Evolutionary conservation across 1,140 invertebrate genomes (phyloP).

Genomic region (Ceratina calcarata): DNA sequence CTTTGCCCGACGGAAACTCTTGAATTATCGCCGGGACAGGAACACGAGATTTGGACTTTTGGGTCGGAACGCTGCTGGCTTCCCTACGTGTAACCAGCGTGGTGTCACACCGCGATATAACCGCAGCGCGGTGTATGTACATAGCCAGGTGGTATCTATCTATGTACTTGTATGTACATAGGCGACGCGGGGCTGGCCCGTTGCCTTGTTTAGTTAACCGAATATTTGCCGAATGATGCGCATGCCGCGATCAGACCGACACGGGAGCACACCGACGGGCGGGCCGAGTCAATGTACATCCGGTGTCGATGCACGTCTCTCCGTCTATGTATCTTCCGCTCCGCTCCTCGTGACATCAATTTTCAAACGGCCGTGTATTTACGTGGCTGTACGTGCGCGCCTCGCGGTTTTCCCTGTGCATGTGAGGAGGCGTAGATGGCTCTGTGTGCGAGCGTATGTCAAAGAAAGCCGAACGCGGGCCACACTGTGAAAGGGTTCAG

Average conservation of each 20-base stretch:
- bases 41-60: neutral
- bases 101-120: slow-evolving; percentile 27
- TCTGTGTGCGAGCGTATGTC: neutral
- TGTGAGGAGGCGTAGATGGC: neutral
- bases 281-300: slow-evolving; percentile 53
- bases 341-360: slow-evolving; percentile 55
- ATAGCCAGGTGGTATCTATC: too few species aligned
- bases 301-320: slow-evolving; percentile 27
- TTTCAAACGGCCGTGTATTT: slow-evolving; percentile 43
- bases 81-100: slow-evolving; percentile 20
- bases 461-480: slow-evolving; percentile 50
- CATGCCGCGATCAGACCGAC: slow-evolving; percentile 58
- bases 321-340: slow-evolving; percentile 40
- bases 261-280: slow-evolving; percentile 30
- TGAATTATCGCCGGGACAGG: slow-evolving; percentile 47
- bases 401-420: too few species aligned
- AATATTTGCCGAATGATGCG: slow-evolving; percentile 67
- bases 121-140: neutral
- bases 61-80: neutral
- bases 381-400: neutral
- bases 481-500: slow-evolving; percentile 24
- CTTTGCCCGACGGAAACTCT: slow-evolving; percentile 32
- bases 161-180: slow-evolving; percentile 11
- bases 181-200: slow-evolving; percentile 3
- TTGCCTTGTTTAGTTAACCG: slow-evolving; percentile 64